These are phyloP conservation scores for Hydractinia echinata DNA, from an alignment of 30 jellyfish, hydroid and myxozoan genomes.

Conservation along the genomic window DNA sequence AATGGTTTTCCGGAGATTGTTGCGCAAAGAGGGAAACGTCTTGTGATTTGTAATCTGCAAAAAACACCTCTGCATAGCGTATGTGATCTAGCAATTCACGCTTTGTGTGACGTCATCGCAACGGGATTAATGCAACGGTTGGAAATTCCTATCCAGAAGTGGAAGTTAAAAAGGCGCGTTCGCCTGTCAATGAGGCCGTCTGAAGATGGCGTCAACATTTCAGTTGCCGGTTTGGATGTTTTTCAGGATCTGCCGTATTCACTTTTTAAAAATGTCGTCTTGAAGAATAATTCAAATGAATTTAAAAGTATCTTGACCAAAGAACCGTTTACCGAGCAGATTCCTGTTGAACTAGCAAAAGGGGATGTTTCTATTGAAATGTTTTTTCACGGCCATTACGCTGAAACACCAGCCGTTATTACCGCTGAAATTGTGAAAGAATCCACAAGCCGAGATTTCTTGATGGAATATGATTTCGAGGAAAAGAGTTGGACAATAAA, in stretches of 20 bases:
- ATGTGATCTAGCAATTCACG: constrained; percentile 52
- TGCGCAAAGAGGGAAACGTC: constrained; percentile 31
- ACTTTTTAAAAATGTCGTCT: constrained; percentile 31
- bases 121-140: constrained; percentile 57
- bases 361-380: constrained; percentile 14
- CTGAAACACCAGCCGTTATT: constrained; percentile 23
- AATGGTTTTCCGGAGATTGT: constrained; percentile 65
- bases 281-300: background rate
- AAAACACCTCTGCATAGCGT: constrained; percentile 59
- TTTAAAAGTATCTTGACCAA: background rate
- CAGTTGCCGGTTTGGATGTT: constrained; percentile 39
- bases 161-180: constrained; percentile 66
- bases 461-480: constrained; percentile 48
- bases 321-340: constrained; percentile 43
- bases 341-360: background rate
- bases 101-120: constrained; percentile 82
- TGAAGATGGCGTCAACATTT: background rate
- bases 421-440: background rate
- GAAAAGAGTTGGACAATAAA: constrained; percentile 44
- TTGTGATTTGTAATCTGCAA: constrained; percentile 74
- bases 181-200: constrained; percentile 9
- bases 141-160: constrained; percentile 50
- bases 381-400: constrained; percentile 70
- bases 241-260: constrained; percentile 55
- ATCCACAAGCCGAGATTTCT: constrained; percentile 15